Evolutionary conservation across 2,888 invertebrate genomes (phyloP).

Genomic region (Branchellion lobata): DNA sequence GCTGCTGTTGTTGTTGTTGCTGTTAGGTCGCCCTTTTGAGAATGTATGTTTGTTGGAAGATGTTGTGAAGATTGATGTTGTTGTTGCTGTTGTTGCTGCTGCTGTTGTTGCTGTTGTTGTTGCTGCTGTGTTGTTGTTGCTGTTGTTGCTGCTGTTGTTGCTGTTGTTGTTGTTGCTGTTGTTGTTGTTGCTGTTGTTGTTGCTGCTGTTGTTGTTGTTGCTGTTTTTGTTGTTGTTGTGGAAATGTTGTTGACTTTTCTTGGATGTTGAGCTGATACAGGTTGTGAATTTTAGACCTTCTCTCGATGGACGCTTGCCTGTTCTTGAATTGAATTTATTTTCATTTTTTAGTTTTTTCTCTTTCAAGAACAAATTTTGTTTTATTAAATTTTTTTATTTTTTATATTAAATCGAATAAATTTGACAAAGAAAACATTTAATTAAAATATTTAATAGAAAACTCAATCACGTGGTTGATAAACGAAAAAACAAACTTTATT

Average conservation of each 20-base stretch:
- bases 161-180: background rate
- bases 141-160: background rate
- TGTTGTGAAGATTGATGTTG: background rate
- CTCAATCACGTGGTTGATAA: too few species aligned
- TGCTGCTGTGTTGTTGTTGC: too few species aligned
- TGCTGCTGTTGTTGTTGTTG: background rate
- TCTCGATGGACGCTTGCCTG: background rate
- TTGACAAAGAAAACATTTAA: background rate
- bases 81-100: background rate
- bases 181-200: background rate
- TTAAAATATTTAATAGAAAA: background rate
- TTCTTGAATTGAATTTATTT: too few species aligned
- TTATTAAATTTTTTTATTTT: too few species aligned
- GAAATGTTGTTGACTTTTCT: background rate
- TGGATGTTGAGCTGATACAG: slow-evolving; percentile 17
- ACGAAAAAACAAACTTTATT: too few species aligned
- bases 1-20: slow-evolving; percentile 4
- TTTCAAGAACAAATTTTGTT: too few species aligned
- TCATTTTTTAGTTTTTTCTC: too few species aligned
- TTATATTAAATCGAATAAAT: background rate
- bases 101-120: slow-evolving; percentile 25
- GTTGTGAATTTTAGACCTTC: background rate
- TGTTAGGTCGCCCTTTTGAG: background rate
- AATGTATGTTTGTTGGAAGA: background rate
- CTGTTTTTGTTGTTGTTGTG: too few species aligned